These are phyloP conservation scores for Oryzaephilus surinamensis DNA, from an alignment of 1,140 invertebrate genomes.

Conservation along the genomic window DNA sequence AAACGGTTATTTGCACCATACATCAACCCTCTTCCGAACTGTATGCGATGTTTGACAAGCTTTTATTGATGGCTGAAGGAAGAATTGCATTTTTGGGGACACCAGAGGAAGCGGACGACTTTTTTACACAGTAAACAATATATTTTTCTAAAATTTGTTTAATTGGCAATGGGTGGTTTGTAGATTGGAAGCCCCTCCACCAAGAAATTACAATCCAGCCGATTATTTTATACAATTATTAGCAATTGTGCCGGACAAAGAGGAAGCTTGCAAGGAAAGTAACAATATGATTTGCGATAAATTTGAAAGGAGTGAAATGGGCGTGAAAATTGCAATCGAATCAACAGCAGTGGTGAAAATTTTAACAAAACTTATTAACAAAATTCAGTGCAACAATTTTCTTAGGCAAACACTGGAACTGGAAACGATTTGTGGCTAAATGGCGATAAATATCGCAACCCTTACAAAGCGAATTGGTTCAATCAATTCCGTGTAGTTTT, in stretches of 20 bases:
- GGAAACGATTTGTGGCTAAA: conserved; percentile 17
- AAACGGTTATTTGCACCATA: conserved; percentile 89
- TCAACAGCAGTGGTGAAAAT: conserved; percentile 39
- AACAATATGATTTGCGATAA: conserved; percentile 69
- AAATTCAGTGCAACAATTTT: conserved; percentile 2
- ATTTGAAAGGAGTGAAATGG: conserved; percentile 52
- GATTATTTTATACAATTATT: conserved; percentile 85
- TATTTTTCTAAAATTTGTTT: conserved; percentile 1
- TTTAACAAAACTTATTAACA: background rate
- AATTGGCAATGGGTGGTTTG: conserved; percentile 15
- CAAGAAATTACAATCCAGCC: conserved; percentile 87
- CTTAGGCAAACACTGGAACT: conserved; percentile 16
- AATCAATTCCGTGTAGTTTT: conserved; percentile 80
- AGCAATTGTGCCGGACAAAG: conserved; percentile 74
- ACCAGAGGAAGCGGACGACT: conserved; percentile 61
- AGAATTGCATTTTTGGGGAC: conserved; percentile 82
- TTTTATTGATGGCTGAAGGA: conserved; percentile 86
- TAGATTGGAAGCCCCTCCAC: conserved; percentile 65
- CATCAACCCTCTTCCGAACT: conserved; percentile 94
- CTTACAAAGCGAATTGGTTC: conserved; percentile 78
- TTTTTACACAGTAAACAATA: conserved; percentile 66
- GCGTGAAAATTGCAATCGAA: conserved; percentile 45
- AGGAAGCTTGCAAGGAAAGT: conserved; percentile 60
- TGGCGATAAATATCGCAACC: conserved; percentile 10
- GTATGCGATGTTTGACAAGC: conserved; percentile 84